phyloP scores from a whole-genome alignment of 1,140 invertebrate genomes.

The Thaumetopoea pityocampa region DNA sequence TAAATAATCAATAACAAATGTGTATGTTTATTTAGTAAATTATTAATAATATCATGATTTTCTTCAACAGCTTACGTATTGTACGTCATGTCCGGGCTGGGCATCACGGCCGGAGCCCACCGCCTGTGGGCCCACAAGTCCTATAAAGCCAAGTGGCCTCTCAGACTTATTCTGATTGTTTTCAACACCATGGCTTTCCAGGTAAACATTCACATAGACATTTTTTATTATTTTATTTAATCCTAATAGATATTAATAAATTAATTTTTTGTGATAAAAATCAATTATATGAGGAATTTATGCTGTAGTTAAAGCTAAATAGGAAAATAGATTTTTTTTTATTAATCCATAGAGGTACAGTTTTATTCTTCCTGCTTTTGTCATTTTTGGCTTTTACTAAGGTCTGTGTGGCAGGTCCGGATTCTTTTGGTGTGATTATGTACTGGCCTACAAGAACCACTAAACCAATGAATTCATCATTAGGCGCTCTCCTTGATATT shows the following conservation, averaged over 20 bases:
- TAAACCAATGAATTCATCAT: too few relatives aligned
- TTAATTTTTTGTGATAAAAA: too few relatives aligned
- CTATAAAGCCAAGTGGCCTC: constrained; percentile 94
- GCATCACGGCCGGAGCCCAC: constrained; percentile 96
- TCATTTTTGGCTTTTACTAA: too few relatives aligned
- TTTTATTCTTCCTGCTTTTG: too few relatives aligned
- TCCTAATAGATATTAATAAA: constrained; percentile 2
- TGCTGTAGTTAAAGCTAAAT: too few relatives aligned
- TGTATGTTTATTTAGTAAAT: background rate
- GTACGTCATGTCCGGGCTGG: constrained; percentile 84
- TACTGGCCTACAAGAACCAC: too few relatives aligned
- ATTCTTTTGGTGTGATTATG: too few relatives aligned
- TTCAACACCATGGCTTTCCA: constrained; percentile 93
- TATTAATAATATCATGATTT: constrained; percentile 1
- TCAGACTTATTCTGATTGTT: constrained; percentile 85
- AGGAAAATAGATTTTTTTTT: constrained; percentile 34
- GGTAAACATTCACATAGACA: constrained; percentile 68
- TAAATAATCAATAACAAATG: too few relatives aligned
- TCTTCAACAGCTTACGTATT: constrained; percentile 78
- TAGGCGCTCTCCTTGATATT: too few relatives aligned
- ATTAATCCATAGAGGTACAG: background rate
- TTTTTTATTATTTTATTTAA: background rate
- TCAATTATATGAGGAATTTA: too few relatives aligned
- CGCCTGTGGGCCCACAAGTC: constrained; percentile 95
- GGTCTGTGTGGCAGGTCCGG: too few relatives aligned